Evolutionary conservation across 2,113 vertebrate species (phyloP), one percentile per base, ranked within the genome.

Genomic region (Pelmatolapia mariae): DNA sequence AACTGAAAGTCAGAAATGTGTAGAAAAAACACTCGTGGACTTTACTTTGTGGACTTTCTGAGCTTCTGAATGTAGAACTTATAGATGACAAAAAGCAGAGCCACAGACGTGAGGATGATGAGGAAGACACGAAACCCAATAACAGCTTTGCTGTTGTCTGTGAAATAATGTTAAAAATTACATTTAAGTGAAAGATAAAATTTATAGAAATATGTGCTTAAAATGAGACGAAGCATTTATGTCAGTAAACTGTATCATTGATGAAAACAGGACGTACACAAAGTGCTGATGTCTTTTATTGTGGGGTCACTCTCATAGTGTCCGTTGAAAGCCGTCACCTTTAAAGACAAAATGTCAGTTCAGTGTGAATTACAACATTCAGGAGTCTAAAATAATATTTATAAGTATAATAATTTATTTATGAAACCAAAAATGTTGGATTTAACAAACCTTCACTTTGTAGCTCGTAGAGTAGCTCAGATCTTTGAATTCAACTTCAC

Each of bases 41-140:
- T 52, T 52, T 52, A 52, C 50, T 52, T 52, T 52, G 18, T n/a
- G 76, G 97, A 96, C 54, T 95, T 96, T 45, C 87, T 96, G 84
- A 88, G 94, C 87, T 95, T 97, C 40, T 98, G 92, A 36, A 96
- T 82, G 87, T 97, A 98, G 91, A 99, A 98, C 96, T 98, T 99
- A 87, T 97, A 98, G 22, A 97, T 66, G 68, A 99, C 97, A 53
- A 98, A 16, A 0, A 98, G 82, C 26, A 99, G 96, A 47, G 98
- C 97, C 83, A 98, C 1, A 36, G 96, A 92, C 16, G 97, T 97
- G 86, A 98, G 53, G 91, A 98, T 7, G 59, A 99, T 97, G 85
- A 99, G 94, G 89, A 98, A 98, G 1, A 85, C 93, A 95, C 98
- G 94, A 56, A 98, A 97, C 86, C 89, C 94, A 84, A 98, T 97